phyloP scores from a whole-genome alignment of 2,797 vertebrate species.

The Amniataba percoides region DNA sequence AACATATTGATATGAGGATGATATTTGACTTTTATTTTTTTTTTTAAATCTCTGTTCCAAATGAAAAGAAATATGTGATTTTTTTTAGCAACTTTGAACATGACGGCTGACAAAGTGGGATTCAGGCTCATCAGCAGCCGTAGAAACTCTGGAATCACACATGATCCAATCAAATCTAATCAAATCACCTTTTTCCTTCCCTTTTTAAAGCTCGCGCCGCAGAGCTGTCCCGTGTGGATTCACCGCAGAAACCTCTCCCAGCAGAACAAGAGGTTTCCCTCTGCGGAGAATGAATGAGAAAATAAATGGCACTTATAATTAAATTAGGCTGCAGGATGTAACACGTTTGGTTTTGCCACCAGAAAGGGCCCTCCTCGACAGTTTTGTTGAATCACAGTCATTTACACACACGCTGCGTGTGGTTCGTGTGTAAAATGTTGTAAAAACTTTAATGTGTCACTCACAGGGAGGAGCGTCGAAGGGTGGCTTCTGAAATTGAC shows the following conservation, averaged over 20 bases:
- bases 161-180: slow-evolving; percentile 15
- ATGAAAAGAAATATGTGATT: background rate
- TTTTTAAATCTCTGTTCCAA: too few species aligned
- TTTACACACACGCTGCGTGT: slow-evolving; percentile 6
- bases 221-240: slow-evolving; percentile 15
- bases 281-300: slow-evolving; percentile 36
- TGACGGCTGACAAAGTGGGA: background rate
- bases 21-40: slow-evolving; percentile 8
- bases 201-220: background rate
- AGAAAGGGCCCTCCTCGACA: background rate
- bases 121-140: slow-evolving; percentile 1
- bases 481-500: background rate
- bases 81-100: background rate
- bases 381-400: slow-evolving; percentile 4
- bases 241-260: slow-evolving; percentile 10
- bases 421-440: background rate
- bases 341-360: slow-evolving; percentile 28
- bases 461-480: background rate
- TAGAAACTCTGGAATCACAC: background rate
- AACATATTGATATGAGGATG: background rate
- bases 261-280: slow-evolving; percentile 9
- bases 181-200: slow-evolving; percentile 22
- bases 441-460: background rate
- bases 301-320: slow-evolving; percentile 50
- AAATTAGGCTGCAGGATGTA: slow-evolving; percentile 42